Base-by-base conservation (phyloP, 2,888 invertebrate genomes). In the Microctonus hyperodae region DNA sequence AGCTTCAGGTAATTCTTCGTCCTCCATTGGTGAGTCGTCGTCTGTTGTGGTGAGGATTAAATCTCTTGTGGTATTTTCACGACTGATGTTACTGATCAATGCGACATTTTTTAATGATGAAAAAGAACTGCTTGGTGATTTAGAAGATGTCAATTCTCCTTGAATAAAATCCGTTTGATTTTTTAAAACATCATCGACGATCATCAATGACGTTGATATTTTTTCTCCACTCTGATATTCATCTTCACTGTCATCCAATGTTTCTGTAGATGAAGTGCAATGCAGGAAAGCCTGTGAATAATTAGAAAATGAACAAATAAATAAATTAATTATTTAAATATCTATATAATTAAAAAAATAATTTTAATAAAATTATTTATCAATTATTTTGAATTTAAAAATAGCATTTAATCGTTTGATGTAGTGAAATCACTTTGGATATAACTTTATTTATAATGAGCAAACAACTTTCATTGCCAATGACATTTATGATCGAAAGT, bases 131-230 rank as follows among this genome's bases (percentile, higher is more conserved):
- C 37, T 68, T 7, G 73, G 75, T 60, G 68, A 70, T 65, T 71
- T 72, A 2, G 86, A 88, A 1, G 90, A 88, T 5, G 90, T 90
- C 48, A 91, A n/a, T n/a, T n/a, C 74, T 0, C 89, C 88, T 0
- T 90, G 89, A 65, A 90, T 79, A 1, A 28, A 64, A 69, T 72
- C 73, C 35, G 78, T 75, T 40, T 68, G 73, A 61, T 78, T 80
- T 40, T 70, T 74, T 35, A 67, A 68, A 22, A 64, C 67, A 57
- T 74, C 74, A 33, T 74, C 76, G 53, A 72, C 69, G 71, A 79
- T 70, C 64, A 70, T 78, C 61, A 79, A 64, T 16, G 80, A 78
- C 13, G 78, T 67, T 37, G 78, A 78, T 55, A 80, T 76, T 60
- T 77, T 79, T 61, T 69, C 68, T 25, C 70, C 72, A 28, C 57